Evolutionary conservation across 2,888 invertebrate genomes (phyloP), one percentile per base, ranked within the genome.

Genomic region (Ischnus inquisitorius): DNA sequence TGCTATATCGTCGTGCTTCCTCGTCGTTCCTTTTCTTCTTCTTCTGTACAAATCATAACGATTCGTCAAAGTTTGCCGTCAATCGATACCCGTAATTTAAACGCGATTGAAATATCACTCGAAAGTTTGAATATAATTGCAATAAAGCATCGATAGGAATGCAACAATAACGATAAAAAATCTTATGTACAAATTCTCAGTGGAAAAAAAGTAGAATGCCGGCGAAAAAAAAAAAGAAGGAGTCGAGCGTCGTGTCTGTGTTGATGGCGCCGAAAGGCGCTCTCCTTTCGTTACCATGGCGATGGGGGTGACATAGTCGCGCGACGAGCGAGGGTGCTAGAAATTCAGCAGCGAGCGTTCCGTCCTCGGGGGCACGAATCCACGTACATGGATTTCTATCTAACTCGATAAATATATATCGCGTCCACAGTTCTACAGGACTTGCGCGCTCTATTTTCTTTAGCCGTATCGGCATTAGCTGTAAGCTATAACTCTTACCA

Each of bases 261-360:
- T 39, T 39, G 54, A 22, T 39, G 54, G 71, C 71, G 57, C 39
- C 14, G 34, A 34, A 34, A 34, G 71, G 71, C 54, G 54, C 72
- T 41, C 54, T 68, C 68, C 51, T 74, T 74, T 69, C 46, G 82
- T 75, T 82, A 79, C 78, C 82, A 82, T 82, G 79, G 82, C 82
- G 54, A 82, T 79, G 82, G 71, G 71, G 39, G 71, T 60, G 54
- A 64, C 51, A 67, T 41, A 51, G 54, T 69, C 25, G 64, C 51
- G 77, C 57, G 46, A 51, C 76, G 43, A 54, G 68, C 41, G 60
- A 77, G 72, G 54, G 69, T 54, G 71, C 71, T n/a, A 43, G 54
- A 71, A 22, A 57, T 41, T 71, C 69, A 54, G 54, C 54, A 22
- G 14, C 69, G 41, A n/a, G 39, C 51, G 68, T 25, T n/a, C n/a